These are phyloP conservation scores for Drosophila lacicola DNA, from an alignment of 2,888 invertebrate species.

Conservation along the genomic window DNA sequence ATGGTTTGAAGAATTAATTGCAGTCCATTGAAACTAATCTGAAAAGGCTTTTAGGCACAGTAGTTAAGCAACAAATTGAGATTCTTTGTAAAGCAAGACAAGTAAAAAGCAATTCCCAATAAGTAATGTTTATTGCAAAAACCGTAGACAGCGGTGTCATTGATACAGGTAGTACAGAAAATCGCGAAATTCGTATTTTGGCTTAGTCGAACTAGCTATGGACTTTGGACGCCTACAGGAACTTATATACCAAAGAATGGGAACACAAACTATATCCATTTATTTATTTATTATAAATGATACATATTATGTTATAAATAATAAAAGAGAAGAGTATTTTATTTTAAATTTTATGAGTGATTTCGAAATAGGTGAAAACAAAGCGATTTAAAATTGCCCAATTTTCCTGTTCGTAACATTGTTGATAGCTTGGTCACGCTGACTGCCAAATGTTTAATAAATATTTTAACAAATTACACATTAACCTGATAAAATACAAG, in stretches of 20 bases:
- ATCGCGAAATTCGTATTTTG: neutral
- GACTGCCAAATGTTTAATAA: conserved; percentile 12
- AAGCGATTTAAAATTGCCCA: neutral
- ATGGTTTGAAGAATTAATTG: neutral
- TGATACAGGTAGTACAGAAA: neutral
- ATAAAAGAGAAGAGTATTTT: neutral
- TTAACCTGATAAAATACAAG: conserved; percentile 19
- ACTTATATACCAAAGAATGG: neutral
- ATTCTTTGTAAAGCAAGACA: neutral
- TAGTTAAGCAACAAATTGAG: conserved; percentile 1
- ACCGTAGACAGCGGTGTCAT: neutral
- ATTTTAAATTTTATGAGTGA: neutral
- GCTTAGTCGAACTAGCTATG: too few species aligned
- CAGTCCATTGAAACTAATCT: neutral
- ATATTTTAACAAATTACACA: conserved; percentile 24
- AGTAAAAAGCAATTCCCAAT: neutral
- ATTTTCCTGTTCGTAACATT: conserved; percentile 4
- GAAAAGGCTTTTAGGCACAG: conserved; percentile 44
- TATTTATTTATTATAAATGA: neutral
- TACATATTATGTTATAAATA: neutral
- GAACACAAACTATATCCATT: neutral
- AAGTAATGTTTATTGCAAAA: neutral
- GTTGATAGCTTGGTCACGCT: conserved; percentile 20
- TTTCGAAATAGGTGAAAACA: neutral
- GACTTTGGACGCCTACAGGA: too few species aligned